These are phyloP conservation scores for Ischnus inquisitorius DNA, from an alignment of 2,888 invertebrate species.

Conservation along the genomic window DNA sequence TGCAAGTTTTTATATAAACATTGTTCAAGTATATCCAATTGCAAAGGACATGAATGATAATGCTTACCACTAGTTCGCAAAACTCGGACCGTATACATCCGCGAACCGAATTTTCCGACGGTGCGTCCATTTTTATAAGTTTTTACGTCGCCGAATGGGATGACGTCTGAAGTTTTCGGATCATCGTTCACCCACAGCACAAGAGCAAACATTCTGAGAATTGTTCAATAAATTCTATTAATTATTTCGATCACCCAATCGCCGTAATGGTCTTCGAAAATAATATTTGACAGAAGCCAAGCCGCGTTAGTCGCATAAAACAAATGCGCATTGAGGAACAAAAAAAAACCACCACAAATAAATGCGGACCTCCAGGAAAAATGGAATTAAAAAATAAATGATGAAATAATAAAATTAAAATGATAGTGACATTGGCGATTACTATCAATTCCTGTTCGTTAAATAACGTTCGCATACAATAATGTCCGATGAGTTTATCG, in stretches of 20 bases:
- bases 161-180: not conserved
- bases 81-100: not conserved
- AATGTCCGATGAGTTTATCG: conserved; percentile 57
- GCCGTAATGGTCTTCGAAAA: no score
- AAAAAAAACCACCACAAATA: no score
- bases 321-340: no score
- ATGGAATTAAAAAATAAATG: no score
- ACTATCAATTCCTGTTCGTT: conserved; percentile 91
- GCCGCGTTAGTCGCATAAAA: no score
- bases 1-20: no score
- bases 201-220: not conserved
- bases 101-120: not conserved
- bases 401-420: no score
- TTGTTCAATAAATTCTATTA: no score
- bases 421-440: conserved; percentile 95
- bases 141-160: not conserved
- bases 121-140: not conserved
- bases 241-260: no score
- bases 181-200: not conserved
- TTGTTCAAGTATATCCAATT: no score
- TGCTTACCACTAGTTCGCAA: not conserved
- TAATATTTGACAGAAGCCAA: no score
- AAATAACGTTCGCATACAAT: conserved; percentile 6
- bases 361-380: no score
- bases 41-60: not conserved